These are phyloP conservation scores for Chauna torquata DNA, from an alignment of 2,113 vertebrate species.

Conservation along the genomic window DNA sequence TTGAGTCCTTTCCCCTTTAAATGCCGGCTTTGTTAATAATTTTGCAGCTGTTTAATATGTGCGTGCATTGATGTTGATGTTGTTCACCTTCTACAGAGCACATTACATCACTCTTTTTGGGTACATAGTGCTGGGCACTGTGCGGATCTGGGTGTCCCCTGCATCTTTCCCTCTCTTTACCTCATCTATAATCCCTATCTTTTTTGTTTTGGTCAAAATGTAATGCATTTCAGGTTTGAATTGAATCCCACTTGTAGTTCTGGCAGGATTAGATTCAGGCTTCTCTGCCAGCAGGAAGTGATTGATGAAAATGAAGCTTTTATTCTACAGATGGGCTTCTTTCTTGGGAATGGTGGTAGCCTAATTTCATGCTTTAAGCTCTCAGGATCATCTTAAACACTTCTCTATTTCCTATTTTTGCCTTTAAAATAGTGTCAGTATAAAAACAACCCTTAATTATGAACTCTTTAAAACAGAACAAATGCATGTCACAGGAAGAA, in stretches of 20 bases:
- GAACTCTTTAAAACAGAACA: not conserved
- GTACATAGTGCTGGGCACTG: not conserved
- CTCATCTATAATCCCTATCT: not conserved
- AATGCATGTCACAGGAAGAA: not conserved
- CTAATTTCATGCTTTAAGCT: not conserved
- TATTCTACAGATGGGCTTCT: not conserved
- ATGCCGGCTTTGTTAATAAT: not conserved
- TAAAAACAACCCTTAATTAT: not conserved
- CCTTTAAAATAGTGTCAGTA: not conserved
- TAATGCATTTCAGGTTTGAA: not conserved
- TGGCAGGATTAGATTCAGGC: not conserved
- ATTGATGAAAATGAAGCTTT: not conserved
- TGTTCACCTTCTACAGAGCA: not conserved
- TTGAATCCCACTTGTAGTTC: not conserved
- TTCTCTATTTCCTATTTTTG: not conserved
- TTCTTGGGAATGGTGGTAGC: not conserved
- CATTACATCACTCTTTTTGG: not conserved
- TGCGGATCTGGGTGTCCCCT: not conserved
- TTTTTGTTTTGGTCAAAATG: not conserved
- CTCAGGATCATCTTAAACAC: not conserved
- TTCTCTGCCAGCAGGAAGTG: not conserved
- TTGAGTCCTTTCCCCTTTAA: not conserved
- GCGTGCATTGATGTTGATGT: not conserved
- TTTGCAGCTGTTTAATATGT: not conserved
- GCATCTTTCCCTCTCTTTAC: not conserved